Evolutionary conservation across 2,888 invertebrate species (phyloP), one percentile per base, ranked within the genome.

Genomic region (Campoplex capitator): DNA sequence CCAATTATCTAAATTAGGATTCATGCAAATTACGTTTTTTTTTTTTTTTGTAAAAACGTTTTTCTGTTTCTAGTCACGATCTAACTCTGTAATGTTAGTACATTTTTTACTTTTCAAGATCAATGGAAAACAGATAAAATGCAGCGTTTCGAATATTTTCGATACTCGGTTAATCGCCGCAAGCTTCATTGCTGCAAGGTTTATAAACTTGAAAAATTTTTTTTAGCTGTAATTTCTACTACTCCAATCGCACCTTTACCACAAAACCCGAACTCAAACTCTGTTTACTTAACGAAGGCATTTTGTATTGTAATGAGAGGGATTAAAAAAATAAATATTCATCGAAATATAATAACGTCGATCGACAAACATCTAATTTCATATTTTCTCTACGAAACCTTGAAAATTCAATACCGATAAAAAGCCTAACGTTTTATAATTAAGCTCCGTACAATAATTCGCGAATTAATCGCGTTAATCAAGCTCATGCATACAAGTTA

Each of bases 401-500:
- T n/a, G 18, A 6, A 18, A 13, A 65, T 65, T 48, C 32, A 35
- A 35, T 18, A n/a, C 18, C 4, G 35, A 9, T 42, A 51, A 16
- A 45, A 70, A 48, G 45, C 48, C 48, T 32, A 32, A 48, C 28
- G 13, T n/a, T 48, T 42, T 38, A 67, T 35, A 23, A 35, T 67
- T 0, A 67, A 77, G 67, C 65, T n/a, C 2, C 51, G 32, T 48
- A 45, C 11, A 13, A 48, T 38, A n/a, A 45, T 67, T 35, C 4
- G 48, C 74, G 32, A 28, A 56, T 75, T 16, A 56, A 56, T 79
- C 54, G 35, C 42, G 11, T 68, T 56, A 54, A 56, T 54, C 16
- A 82, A 82, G 81, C 75, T 35, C 81, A 82, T 82, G 81, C 81
- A 82, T 70, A 18, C 67, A 9, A 70, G 56, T 38, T 67, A 67